phyloP scores from a whole-genome alignment of 2,888 invertebrate species.

The Phlogophora meticulosa region DNA sequence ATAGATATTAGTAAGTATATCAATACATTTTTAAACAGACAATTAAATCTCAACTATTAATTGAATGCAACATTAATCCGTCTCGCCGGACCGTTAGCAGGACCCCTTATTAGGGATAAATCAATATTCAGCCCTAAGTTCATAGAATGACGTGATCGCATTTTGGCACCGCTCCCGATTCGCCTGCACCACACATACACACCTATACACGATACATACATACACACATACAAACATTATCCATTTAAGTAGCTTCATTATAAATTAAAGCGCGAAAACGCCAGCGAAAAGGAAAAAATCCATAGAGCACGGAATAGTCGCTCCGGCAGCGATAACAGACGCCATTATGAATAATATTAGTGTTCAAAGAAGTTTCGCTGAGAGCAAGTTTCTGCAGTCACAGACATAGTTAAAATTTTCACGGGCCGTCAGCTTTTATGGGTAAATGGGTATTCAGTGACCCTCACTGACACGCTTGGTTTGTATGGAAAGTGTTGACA shows the following conservation, averaged over 20 bases:
- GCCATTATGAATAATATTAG: too few relatives aligned
- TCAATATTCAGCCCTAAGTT: conserved; percentile 82
- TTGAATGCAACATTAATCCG: conserved; percentile 3
- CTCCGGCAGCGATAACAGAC: too few relatives aligned
- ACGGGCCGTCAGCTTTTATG: too few relatives aligned
- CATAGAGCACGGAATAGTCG: neutral
- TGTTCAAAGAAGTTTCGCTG: too few relatives aligned
- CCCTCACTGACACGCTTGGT: too few relatives aligned
- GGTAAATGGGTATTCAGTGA: too few relatives aligned
- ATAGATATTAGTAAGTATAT: too few relatives aligned
- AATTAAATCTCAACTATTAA: neutral
- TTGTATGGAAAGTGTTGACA: too few relatives aligned
- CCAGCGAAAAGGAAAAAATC: neutral
- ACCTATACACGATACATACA: conserved; percentile 17
- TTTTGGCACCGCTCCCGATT: conserved; percentile 68
- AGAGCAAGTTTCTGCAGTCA: too few relatives aligned
- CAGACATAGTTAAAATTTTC: too few relatives aligned
- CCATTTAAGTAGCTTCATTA: neutral
- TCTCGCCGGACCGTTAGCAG: conserved; percentile 25
- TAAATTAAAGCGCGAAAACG: neutral
- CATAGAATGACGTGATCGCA: conserved; percentile 61
- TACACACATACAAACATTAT: conserved; percentile 19
- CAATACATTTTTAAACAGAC: neutral
- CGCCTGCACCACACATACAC: conserved; percentile 53
- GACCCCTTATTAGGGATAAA: conserved; percentile 67